These are phyloP conservation scores for Siniperca chuatsi DNA, from an alignment of 2,113 vertebrate genomes.

Conservation along the genomic window DNA sequence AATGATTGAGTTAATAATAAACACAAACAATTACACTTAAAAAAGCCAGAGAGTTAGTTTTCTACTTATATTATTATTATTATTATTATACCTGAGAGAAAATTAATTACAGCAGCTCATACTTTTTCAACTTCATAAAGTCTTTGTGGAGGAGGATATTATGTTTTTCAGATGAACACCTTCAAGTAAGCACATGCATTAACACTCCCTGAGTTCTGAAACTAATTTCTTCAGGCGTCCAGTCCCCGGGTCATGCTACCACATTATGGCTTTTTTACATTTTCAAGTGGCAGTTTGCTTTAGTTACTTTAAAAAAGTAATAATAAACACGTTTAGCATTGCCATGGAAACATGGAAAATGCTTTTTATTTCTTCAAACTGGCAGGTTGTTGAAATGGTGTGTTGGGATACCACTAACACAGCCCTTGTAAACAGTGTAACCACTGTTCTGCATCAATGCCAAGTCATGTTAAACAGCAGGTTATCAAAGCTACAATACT, in stretches of 20 bases:
- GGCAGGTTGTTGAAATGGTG: background rate
- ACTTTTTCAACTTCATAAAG: background rate
- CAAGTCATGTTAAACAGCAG: slow-evolving; percentile 1
- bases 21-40: slow-evolving; percentile 7
- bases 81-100: slow-evolving; percentile 31
- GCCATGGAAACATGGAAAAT: background rate
- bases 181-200: background rate
- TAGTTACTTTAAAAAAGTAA: background rate
- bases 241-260: background rate
- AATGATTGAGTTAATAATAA: background rate
- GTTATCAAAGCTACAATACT: background rate
- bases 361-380: background rate
- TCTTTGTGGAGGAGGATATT: background rate
- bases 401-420: background rate
- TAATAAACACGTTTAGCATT: background rate
- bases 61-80: background rate
- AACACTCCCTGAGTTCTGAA: background rate
- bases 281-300: background rate
- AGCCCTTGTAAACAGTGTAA: background rate
- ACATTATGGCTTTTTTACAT: background rate
- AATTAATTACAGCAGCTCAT: background rate
- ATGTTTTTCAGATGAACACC: background rate
- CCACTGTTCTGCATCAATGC: background rate
- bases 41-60: background rate
- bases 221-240: background rate